Percentiles rank a stretch among this genome's conserved stretches.
phyloP scores from a whole-genome alignment of 1,140 invertebrate genomes.

The Aphaenogaster rudis region DNA sequence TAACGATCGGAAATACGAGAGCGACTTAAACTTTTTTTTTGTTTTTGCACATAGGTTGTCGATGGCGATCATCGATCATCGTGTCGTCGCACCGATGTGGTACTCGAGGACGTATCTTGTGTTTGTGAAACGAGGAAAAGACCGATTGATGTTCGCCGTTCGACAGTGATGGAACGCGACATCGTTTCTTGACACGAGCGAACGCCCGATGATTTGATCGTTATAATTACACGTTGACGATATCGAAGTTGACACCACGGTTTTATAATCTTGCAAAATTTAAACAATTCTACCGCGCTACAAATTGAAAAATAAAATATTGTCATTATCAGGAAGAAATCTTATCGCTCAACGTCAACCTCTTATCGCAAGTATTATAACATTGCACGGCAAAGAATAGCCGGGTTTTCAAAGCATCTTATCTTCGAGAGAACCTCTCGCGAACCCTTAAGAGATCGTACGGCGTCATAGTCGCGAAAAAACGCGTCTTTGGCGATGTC shows the following conservation, averaged over 20 bases:
- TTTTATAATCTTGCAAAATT: not conserved
- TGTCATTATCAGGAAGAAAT: not conserved
- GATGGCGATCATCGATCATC: constrained; percentile 57
- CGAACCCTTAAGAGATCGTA: constrained; percentile 15
- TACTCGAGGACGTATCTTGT: constrained; percentile 62
- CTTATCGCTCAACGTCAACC: constrained; percentile 12
- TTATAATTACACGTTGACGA: constrained; percentile 48
- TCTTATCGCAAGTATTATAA: constrained; percentile 30
- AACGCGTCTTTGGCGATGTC: constrained; percentile 29
- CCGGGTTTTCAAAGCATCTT: constrained; percentile 15
- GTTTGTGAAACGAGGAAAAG: constrained; percentile 64
- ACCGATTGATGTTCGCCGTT: constrained; percentile 61
- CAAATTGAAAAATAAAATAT: not conserved
- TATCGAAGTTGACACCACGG: not conserved
- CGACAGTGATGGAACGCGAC: constrained; percentile 64
- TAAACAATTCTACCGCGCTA: not conserved
- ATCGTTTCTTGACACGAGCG: constrained; percentile 62
- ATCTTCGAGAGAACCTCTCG: constrained; percentile 5
- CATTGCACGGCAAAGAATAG: not conserved
- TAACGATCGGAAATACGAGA: constrained; percentile 53
- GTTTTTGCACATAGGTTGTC: constrained; percentile 45
- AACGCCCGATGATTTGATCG: constrained; percentile 46
- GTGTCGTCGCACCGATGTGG: constrained; percentile 57
- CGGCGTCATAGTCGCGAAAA: not conserved
- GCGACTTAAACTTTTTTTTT: constrained; percentile 51